These are phyloP conservation scores for Phylloscopus trochiloides DNA, from an alignment of 2,113 vertebrate genomes.

Conservation along the genomic window DNA sequence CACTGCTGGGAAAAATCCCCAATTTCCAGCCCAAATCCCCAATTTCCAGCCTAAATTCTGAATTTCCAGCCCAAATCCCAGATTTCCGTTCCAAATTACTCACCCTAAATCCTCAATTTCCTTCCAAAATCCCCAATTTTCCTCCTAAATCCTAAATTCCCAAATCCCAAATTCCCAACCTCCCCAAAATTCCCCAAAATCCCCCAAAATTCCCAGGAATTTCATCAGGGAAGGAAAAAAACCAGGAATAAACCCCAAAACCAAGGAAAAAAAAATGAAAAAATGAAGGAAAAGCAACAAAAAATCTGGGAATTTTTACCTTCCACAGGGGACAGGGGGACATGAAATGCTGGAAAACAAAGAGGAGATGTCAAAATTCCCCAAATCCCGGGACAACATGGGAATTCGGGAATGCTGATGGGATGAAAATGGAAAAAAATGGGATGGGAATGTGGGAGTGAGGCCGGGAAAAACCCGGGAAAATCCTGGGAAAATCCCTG, in stretches of 20 bases:
- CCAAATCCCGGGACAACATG: background rate
- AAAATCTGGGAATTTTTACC: background rate
- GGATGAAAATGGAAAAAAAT: background rate
- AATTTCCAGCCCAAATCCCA: too few species aligned
- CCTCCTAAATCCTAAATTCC: too few species aligned
- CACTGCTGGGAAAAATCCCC: too few species aligned
- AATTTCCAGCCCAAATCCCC: too few species aligned
- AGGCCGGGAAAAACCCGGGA: too few species aligned
- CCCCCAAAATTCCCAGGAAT: background rate
- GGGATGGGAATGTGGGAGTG: background rate
- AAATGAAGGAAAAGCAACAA: background rate
- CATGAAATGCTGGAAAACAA: background rate
- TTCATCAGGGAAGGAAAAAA: background rate
- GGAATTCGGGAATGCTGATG: background rate
- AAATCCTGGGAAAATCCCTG: too few species aligned
- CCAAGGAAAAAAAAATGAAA: too few species aligned
- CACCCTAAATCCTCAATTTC: too few species aligned
- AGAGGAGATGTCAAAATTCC: background rate
- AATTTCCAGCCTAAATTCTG: too few species aligned
- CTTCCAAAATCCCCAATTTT: background rate
- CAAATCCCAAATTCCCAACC: background rate
- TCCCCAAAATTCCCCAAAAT: background rate
- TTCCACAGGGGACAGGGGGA: background rate
- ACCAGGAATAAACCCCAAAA: background rate
- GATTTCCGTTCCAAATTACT: too few species aligned